Evolutionary conservation across 1,140 invertebrate species (phyloP).

Genomic region (Onthophagus taurus): DNA sequence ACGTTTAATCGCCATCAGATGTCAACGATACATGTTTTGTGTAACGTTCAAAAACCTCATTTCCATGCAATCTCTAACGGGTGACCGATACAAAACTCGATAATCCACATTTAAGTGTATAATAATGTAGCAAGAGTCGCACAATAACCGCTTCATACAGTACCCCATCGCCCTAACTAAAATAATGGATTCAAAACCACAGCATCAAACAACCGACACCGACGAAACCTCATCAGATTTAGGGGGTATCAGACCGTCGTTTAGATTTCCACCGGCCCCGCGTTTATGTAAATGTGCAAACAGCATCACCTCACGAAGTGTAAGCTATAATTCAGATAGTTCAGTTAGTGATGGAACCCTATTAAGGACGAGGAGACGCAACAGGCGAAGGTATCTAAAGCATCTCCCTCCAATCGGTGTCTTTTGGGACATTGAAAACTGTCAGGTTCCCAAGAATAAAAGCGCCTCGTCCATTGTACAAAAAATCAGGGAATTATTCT

Average conservation of each 20-base stretch:
- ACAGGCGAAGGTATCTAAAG: constrained; percentile 19
- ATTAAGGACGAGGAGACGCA: constrained; percentile 12
- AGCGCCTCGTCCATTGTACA: constrained; percentile 71
- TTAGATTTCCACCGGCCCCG: constrained; percentile 21
- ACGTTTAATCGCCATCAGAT: no score
- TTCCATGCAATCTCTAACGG: no score
- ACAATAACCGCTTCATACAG: no score
- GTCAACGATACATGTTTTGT: no score
- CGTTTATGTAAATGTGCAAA: constrained; percentile 26
- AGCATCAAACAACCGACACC: constrained; percentile 13
- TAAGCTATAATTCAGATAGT: constrained; percentile 24
- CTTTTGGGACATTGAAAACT: constrained; percentile 93
- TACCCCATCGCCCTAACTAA: no score
- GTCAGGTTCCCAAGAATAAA: constrained; percentile 69
- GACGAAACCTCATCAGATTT: constrained; percentile 10
- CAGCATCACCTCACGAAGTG: constrained; percentile 21
- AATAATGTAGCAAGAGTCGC: no score
- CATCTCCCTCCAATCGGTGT: constrained; percentile 68
- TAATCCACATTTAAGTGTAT: no score
- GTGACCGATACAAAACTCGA: no score
- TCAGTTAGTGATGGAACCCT: constrained; percentile 20
- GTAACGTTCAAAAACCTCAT: no score
- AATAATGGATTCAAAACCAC: no score
- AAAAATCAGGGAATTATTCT: constrained; percentile 68
- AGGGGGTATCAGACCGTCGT: constrained; percentile 1